Base-by-base conservation (phyloP, 2,797 vertebrate genomes). In the Prunella strophiata region DNA sequence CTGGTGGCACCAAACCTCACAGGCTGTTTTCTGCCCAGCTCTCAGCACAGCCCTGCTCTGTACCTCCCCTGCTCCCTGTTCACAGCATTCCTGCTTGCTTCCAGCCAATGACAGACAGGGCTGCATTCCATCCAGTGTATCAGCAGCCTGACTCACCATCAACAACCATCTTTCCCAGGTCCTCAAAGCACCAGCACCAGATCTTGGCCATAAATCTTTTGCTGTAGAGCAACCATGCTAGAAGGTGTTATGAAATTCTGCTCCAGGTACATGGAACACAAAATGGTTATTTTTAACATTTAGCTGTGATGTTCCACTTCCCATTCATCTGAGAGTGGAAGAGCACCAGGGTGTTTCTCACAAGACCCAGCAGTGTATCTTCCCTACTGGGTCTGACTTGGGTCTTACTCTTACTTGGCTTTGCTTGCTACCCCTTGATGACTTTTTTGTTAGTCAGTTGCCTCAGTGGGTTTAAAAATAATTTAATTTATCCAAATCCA, bases 401-500 rank as follows among this genome's bases (percentile, higher is more conserved):
- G 43, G 43, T 45, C 43, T 45, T 45, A 45, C 43, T 45, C 43
- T 45, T 19, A 43, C 73, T 76, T 74, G 47, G 20, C 43, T 80
- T 61, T 79, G 18, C 42, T 52, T 85, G 67, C 42, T 65, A 50
- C 32, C 77, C 74, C 36, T 77, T 8, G 3, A 65, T 74, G 38
- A 0, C 8, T 20, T 82, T 91, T 85, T 85, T 62, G 62, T 88
- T 85, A 89, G 30, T 79, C 57, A 66, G 18, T 80, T 96, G 57
- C 67, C 74, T 79, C 21, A 7, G 54, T 67, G 59, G 81, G 58
- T 90, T 92, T 95, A 91, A 93, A 93, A 74, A 85, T 92, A 94
- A 92, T 96, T 96, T 92, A 96, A 95, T 88, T 95, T 96, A 96
- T 93, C 94, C 68, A 97, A 97, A 96, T 89, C 67, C 55, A 96